These are phyloP conservation scores for Collichthys lucidus DNA, from an alignment of 2,113 vertebrate species.

Conservation along the genomic window DNA sequence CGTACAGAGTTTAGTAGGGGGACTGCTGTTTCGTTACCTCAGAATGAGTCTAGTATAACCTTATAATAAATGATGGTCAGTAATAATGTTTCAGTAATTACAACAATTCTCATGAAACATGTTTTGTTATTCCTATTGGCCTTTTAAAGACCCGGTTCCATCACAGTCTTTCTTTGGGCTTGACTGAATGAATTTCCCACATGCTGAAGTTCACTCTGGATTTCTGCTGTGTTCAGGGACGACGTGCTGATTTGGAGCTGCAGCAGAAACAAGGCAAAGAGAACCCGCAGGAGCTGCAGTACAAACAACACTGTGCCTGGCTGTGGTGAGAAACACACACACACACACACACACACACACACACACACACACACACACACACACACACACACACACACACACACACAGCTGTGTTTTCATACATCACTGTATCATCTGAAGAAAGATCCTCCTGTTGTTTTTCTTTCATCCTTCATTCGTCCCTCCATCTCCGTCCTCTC, in stretches of 20 bases:
- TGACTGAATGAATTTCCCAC: not conserved
- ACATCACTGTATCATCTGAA: constrained; percentile 41
- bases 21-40: too few relatives aligned
- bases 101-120: not conserved
- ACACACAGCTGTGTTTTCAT: not conserved
- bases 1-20: too few relatives aligned
- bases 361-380: not conserved
- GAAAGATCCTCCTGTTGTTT: constrained; percentile 16
- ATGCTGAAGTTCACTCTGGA: too few relatives aligned
- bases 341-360: not conserved
- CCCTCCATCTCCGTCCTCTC: not conserved
- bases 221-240: constrained; percentile 83
- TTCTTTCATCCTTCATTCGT: not conserved
- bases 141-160: not conserved
- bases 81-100: not conserved
- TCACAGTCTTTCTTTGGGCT: not conserved
- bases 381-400: not conserved
- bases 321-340: constrained; percentile 88
- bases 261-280: constrained; percentile 91
- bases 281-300: constrained; percentile 88
- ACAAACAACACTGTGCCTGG: constrained; percentile 92
- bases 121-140: not conserved
- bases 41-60: too few relatives aligned
- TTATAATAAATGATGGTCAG: too few relatives aligned
- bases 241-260: constrained; percentile 92